Evolutionary conservation across 2,113 vertebrate species (phyloP).

Genomic region (Arizona elegans): DNA sequence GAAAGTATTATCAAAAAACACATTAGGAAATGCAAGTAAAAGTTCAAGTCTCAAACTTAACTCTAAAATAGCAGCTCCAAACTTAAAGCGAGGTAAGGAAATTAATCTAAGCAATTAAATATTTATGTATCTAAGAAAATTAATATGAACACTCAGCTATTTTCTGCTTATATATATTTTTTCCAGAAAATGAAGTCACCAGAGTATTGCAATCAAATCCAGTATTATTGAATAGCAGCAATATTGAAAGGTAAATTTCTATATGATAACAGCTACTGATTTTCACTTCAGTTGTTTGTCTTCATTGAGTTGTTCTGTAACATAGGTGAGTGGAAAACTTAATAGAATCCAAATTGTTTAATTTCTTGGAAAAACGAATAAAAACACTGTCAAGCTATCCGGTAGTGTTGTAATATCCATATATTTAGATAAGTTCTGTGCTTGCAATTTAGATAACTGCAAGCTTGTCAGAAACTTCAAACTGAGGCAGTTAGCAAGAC

Average conservation of each 20-base stretch:
- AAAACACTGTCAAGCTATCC: background rate
- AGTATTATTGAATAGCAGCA: slow-evolving; percentile 54
- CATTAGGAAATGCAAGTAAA: slow-evolving; percentile 39
- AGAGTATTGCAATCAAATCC: slow-evolving; percentile 63
- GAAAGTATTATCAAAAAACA: slow-evolving; percentile 25
- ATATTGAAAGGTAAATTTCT: slow-evolving; percentile 75
- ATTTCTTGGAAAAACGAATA: background rate
- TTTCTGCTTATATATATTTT: slow-evolving; percentile 50
- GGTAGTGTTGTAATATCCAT: background rate
- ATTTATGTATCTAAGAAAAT: background rate
- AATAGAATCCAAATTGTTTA: background rate
- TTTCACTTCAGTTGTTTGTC: background rate
- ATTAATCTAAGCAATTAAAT: background rate
- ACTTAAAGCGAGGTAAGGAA: slow-evolving; percentile 35
- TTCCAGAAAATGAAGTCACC: slow-evolving; percentile 34
- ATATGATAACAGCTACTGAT: background rate
- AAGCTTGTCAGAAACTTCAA: background rate
- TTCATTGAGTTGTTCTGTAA: background rate
- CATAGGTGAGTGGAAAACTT: background rate
- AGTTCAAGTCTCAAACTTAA: slow-evolving; percentile 44
- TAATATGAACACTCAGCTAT: background rate
- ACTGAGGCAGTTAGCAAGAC: background rate
- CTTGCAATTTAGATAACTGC: background rate
- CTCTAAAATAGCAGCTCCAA: slow-evolving; percentile 11
- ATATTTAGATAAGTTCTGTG: background rate